Evolutionary conservation across 1,140 invertebrate genomes (phyloP).

Genomic region (Cydia splendana): DNA sequence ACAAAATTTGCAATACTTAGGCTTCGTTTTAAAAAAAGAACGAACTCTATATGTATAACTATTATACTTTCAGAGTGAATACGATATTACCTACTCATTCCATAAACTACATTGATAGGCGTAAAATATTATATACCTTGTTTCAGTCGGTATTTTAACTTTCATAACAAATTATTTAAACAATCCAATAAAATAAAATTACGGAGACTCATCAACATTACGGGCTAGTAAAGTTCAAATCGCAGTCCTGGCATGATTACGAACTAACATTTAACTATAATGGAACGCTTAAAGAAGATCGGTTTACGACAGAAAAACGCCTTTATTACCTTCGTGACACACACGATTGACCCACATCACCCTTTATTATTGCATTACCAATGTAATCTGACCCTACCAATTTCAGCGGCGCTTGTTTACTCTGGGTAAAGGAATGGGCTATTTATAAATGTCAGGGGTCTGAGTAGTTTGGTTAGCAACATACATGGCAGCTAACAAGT

Average conservation of each 20-base stretch:
- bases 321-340: constrained; percentile 55
- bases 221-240: background rate
- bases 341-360: constrained; percentile 58
- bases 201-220: background rate
- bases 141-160: too few species aligned
- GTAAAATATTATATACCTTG: too few species aligned
- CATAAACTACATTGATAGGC: too few species aligned
- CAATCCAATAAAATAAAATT: too few species aligned
- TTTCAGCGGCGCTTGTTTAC: constrained; percentile 19
- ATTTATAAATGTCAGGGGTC: constrained; percentile 27
- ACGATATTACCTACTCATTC: too few species aligned
- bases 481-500: constrained; percentile 27
- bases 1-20: too few species aligned
- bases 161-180: too few species aligned
- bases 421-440: background rate
- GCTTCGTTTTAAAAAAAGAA: too few species aligned
- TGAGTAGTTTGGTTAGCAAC: constrained; percentile 1
- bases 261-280: constrained; percentile 53
- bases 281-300: constrained; percentile 58
- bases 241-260: constrained; percentile 34
- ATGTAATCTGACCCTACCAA: constrained; percentile 37
- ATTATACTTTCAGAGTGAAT: too few species aligned
- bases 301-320: constrained; percentile 60
- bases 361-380: constrained; percentile 49
- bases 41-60: too few species aligned